These are phyloP conservation scores for Drosophila nigritarsus DNA, from an alignment of 2,888 invertebrate genomes.

Conservation along the genomic window DNA sequence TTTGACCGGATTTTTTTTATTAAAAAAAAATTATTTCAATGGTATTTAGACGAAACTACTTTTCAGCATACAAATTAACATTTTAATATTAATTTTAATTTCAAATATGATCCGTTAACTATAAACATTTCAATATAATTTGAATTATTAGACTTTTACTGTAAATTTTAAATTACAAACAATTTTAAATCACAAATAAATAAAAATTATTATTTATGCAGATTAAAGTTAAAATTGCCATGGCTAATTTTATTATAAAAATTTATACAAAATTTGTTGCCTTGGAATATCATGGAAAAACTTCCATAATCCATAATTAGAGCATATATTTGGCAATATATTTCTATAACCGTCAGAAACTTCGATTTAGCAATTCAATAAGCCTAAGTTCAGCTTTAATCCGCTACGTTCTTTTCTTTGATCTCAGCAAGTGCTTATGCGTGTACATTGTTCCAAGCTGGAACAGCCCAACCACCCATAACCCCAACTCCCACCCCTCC, in stretches of 20 bases:
- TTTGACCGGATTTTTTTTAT: not conserved
- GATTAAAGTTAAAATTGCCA: not conserved
- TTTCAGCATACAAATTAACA: not conserved
- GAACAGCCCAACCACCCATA: not conserved
- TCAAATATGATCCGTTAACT: not conserved
- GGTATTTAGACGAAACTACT: not conserved
- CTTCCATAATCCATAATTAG: not conserved
- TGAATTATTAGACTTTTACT: not conserved
- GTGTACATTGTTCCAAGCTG: conserved; percentile 32
- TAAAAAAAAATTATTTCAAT: not conserved
- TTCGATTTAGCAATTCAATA: conserved; percentile 2
- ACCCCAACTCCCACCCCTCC: not conserved
- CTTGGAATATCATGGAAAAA: not conserved
- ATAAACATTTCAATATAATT: not conserved
- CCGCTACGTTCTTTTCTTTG: conserved; percentile 18
- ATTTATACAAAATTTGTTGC: not conserved
- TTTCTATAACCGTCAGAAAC: not conserved
- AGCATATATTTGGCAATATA: not conserved
- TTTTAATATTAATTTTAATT: not conserved
- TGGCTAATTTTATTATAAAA: not conserved
- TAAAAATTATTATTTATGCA: not conserved
- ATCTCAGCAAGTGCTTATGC: conserved; percentile 56
- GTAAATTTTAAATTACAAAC: not conserved
- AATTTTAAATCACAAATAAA: not conserved
- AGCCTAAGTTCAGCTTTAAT: conserved; percentile 9